phyloP scores from a whole-genome alignment of 2,888 invertebrate genomes.

The Bibio marci region DNA sequence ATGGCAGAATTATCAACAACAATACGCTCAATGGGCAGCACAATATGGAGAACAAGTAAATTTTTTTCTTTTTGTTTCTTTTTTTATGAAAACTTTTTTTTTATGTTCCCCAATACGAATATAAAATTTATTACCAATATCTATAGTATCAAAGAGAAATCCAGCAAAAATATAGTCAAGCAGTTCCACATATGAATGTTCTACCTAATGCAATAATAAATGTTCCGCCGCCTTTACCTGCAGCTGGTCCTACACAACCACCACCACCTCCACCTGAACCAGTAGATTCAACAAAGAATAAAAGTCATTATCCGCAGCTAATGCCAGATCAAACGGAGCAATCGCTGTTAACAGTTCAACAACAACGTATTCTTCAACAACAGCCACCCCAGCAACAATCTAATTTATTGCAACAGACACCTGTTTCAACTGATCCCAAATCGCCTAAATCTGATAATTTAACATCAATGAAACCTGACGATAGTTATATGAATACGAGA shows the following conservation, averaged over 20 bases:
- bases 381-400: neutral
- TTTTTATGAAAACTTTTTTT: neutral
- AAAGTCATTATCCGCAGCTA: constrained; percentile 65
- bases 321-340: constrained; percentile 54
- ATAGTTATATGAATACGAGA: no score
- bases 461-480: no score
- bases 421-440: no score
- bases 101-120: neutral
- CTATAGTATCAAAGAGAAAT: constrained; percentile 28
- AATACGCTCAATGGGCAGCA: constrained; percentile 29
- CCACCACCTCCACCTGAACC: neutral
- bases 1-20: constrained; percentile 28
- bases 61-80: neutral
- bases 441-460: no score
- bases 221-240: constrained; percentile 6
- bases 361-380: neutral
- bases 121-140: no score
- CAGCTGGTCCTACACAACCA: constrained; percentile 4
- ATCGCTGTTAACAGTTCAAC: neutral
- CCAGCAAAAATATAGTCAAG: constrained; percentile 15
- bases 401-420: neutral
- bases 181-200: constrained; percentile 7
- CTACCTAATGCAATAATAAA: constrained; percentile 7
- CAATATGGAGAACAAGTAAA: constrained; percentile 28
- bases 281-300: neutral